Percentiles rank a stretch among this genome's conserved stretches.
These are phyloP conservation scores for Corythaixoides concolor DNA, from an alignment of 2,113 vertebrate genomes.

Conservation along the genomic window DNA sequence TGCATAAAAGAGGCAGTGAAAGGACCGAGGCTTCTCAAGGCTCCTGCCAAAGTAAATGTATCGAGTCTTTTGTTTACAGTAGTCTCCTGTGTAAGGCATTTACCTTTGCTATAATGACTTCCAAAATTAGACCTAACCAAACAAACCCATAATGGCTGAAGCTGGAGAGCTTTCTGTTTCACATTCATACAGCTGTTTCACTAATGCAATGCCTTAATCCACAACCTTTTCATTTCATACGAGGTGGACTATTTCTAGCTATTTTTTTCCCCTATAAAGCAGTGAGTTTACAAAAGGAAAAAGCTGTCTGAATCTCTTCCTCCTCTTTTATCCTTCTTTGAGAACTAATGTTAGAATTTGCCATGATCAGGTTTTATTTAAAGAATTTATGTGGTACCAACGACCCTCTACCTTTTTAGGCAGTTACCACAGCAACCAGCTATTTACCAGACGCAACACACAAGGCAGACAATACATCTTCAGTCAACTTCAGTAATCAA, in stretches of 20 bases:
- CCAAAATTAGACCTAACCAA: conserved; percentile 62
- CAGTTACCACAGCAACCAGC: conserved; percentile 57
- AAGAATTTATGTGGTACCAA: conserved; percentile 63
- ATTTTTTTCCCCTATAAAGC: conserved; percentile 47
- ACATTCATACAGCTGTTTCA: conserved; percentile 28
- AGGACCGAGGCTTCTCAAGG: neutral
- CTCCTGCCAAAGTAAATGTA: conserved; percentile 58
- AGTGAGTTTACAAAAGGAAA: conserved; percentile 65
- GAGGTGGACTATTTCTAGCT: conserved; percentile 58
- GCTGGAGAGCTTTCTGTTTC: conserved; percentile 60
- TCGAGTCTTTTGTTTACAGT: conserved; percentile 54
- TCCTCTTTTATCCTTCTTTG: conserved; percentile 54
- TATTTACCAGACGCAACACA: conserved; percentile 63
- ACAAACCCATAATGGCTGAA: conserved; percentile 40
- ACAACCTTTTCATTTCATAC: conserved; percentile 13
- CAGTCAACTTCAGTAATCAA: conserved; percentile 9
- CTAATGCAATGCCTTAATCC: conserved; percentile 20
- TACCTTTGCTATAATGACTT: conserved; percentile 55
- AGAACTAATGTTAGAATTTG: conserved; percentile 41
- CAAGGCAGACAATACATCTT: conserved; percentile 35
- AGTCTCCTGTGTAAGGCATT: conserved; percentile 49
- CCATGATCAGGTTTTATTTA: conserved; percentile 51
- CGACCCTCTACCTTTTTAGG: conserved; percentile 49
- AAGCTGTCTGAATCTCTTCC: conserved; percentile 64
- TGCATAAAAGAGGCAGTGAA: conserved; percentile 40